Evolutionary conservation across 2,888 invertebrate species (phyloP).

Genomic region (Drosophila picticornis): DNA sequence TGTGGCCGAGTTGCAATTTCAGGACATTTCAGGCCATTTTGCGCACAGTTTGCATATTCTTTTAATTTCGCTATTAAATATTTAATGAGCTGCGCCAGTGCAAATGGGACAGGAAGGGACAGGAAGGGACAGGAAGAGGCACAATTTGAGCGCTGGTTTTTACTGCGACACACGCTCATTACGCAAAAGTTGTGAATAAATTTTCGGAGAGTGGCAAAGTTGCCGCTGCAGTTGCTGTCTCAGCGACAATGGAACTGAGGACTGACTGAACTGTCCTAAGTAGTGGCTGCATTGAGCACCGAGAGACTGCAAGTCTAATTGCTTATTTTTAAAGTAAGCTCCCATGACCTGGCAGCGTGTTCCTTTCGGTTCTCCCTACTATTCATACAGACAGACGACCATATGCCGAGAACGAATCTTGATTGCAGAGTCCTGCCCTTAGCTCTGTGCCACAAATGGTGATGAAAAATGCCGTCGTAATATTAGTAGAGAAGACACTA

Average conservation of each 20-base stretch:
- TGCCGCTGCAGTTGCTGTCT: slow-evolving; percentile 35
- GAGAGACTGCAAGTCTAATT: slow-evolving; percentile 32
- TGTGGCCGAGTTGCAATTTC: slow-evolving; percentile 11
- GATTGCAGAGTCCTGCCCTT: slow-evolving; percentile 36
- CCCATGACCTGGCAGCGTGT: slow-evolving; percentile 29
- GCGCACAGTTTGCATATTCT: slow-evolving; percentile 73
- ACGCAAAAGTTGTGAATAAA: slow-evolving; percentile 68
- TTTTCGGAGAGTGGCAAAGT: slow-evolving; percentile 43
- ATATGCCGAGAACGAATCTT: slow-evolving; percentile 33
- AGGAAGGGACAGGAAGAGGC: slow-evolving; percentile 29
- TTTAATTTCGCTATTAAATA: slow-evolving; percentile 79
- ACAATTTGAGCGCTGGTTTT: slow-evolving; percentile 42
- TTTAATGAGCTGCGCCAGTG: slow-evolving; percentile 72
- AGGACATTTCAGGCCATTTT: slow-evolving; percentile 50
- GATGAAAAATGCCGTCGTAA: slow-evolving; percentile 38
- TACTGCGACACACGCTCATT: slow-evolving; percentile 70
- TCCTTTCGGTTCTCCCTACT: slow-evolving; percentile 9
- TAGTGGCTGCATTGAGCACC: slow-evolving; percentile 2
- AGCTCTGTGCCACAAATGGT: slow-evolving; percentile 29
- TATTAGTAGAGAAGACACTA: slow-evolving; percentile 29
- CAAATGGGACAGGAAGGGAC: slow-evolving; percentile 12
- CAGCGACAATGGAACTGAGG: slow-evolving; percentile 12
- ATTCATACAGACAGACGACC: slow-evolving; percentile 10
- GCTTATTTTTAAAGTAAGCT: slow-evolving; percentile 30
- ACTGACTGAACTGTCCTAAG: slow-evolving; percentile 9